Percentiles rank a stretch among this genome's conserved stretches.
Evolutionary conservation across 2,797 vertebrate species (phyloP).

Genomic region (Cuniculus paca): DNA sequence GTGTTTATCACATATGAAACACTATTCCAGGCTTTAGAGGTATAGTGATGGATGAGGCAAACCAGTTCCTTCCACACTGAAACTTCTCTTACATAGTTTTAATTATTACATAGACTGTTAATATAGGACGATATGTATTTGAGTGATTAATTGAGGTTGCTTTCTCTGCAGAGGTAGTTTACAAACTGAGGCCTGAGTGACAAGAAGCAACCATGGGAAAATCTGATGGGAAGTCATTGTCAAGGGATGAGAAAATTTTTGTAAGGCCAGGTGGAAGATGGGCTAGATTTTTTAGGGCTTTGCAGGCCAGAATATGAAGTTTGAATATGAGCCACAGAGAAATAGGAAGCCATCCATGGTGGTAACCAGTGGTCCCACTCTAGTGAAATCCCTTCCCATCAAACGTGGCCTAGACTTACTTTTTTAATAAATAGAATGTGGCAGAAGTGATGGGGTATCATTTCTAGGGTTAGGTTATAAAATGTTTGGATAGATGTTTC

Average conservation of each 20-base stretch:
- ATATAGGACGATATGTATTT: not conserved
- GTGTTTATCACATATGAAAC: not conserved
- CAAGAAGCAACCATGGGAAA: not conserved
- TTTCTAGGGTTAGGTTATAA: not conserved
- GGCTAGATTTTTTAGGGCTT: not conserved
- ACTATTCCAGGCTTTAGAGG: not conserved
- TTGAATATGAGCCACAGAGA: constrained; percentile 2
- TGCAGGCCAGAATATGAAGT: not conserved
- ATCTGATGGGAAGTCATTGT: not conserved
- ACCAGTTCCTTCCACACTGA: not conserved
- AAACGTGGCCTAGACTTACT: not conserved
- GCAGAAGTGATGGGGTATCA: not conserved
- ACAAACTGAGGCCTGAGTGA: not conserved
- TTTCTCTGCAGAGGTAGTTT: not conserved
- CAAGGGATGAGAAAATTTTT: not conserved
- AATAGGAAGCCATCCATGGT: not conserved
- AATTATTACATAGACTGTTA: not conserved
- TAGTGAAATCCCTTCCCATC: not conserved
- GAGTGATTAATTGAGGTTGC: not conserved
- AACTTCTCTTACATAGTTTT: not conserved
- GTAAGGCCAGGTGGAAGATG: not conserved
- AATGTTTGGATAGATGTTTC: constrained; percentile 18
- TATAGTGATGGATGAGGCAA: not conserved
- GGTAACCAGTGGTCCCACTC: not conserved
- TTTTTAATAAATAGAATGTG: constrained; percentile 1